Evolutionary conservation across 2,888 invertebrate species (phyloP).

Genomic region (Uropetala carovei): DNA sequence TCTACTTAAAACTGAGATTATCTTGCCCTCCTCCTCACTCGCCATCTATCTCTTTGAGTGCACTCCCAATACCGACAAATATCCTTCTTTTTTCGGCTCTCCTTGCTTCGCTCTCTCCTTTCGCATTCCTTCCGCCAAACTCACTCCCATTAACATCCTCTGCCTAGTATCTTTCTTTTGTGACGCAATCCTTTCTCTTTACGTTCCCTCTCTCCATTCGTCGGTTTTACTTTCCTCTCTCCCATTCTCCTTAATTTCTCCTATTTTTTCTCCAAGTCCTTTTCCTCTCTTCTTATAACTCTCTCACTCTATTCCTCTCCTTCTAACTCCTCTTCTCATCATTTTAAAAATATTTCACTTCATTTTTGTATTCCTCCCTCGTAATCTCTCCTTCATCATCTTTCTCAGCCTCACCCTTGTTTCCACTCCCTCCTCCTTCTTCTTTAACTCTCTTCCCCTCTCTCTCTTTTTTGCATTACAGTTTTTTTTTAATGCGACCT

Average conservation of each 20-base stretch:
- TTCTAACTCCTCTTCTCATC: background rate
- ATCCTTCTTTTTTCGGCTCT: too few species aligned
- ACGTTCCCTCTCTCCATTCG: too few species aligned
- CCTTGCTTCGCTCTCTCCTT: too few species aligned
- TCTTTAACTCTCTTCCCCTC: background rate
- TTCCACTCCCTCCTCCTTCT: background rate
- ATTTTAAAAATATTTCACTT: background rate
- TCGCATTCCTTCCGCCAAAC: too few species aligned
- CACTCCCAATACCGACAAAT: too few species aligned
- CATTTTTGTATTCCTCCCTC: background rate
- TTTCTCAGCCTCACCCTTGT: background rate
- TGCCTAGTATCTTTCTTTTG: too few species aligned
- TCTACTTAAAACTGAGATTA: too few species aligned
- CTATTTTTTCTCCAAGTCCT: background rate
- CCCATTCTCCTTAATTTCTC: background rate
- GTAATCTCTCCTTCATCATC: background rate
- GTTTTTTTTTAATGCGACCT: background rate
- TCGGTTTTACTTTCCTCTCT: background rate
- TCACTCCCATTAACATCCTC: background rate
- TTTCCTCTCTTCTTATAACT: too few species aligned
- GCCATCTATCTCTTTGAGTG: too few species aligned
- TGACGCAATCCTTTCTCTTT: too few species aligned
- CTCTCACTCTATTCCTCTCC: background rate
- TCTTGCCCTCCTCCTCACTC: too few species aligned
- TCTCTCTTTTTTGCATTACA: background rate